Conservation (phyloP, 2,888 invertebrate species). For the Melieria omissa region DNA sequence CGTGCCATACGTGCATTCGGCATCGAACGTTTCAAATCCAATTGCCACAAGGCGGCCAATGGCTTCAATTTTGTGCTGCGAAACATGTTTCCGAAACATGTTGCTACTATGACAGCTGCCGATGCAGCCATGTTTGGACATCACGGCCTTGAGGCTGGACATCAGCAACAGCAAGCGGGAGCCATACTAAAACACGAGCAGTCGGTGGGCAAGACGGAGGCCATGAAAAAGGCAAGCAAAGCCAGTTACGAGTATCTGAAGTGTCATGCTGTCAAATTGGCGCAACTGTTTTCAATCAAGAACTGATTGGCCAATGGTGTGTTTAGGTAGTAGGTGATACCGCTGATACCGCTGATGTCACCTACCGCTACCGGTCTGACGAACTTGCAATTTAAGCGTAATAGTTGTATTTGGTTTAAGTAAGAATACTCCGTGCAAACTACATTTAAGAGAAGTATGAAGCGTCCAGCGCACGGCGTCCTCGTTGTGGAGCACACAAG, state of each 20-base stretch:
- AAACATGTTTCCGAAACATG: constrained; percentile 74
- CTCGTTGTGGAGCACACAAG: too few relatives aligned
- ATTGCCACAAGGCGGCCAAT: constrained; percentile 81
- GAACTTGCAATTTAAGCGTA: constrained; percentile 24
- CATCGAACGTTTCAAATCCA: constrained; percentile 87
- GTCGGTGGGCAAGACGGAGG: constrained; percentile 58
- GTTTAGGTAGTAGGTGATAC: neutral
- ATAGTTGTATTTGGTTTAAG: constrained; percentile 17
- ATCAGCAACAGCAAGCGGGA: constrained; percentile 46
- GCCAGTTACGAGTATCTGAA: constrained; percentile 85
- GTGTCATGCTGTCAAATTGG: constrained; percentile 66
- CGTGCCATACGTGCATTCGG: constrained; percentile 91
- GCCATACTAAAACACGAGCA: constrained; percentile 2
- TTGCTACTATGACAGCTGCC: neutral
- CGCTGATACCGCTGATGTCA: neutral
- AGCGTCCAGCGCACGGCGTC: too few relatives aligned
- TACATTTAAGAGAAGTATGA: neutral
- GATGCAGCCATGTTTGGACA: constrained; percentile 28
- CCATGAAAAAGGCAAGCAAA: constrained; percentile 83
- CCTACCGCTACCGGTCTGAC: constrained; percentile 7
- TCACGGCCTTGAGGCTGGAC: constrained; percentile 33
- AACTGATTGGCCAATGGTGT: constrained; percentile 53
- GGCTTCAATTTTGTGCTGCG: constrained; percentile 88
- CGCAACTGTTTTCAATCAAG: constrained; percentile 64
- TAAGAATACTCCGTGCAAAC: neutral